Evolutionary conservation across 1,140 invertebrate genomes (phyloP).

Genomic region (Trachelipus rathkii): DNA sequence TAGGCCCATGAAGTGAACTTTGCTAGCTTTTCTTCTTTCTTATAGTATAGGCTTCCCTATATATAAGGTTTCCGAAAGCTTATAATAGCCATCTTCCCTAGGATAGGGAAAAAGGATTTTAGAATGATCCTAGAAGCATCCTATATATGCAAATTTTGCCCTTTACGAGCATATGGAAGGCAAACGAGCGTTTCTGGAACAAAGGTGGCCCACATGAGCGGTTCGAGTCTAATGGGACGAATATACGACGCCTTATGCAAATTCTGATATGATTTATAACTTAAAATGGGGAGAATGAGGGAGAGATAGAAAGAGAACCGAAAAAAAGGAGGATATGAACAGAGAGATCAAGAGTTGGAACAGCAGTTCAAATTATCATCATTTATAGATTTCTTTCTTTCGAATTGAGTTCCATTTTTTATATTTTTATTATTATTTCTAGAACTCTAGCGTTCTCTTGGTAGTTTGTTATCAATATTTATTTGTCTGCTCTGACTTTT

Average conservation of each 20-base stretch:
- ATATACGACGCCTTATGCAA: slow-evolving; percentile 7
- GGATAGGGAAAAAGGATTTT: not conserved
- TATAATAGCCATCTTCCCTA: not conserved
- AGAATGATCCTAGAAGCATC: slow-evolving; percentile 4
- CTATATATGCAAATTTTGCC: slow-evolving; percentile 8
- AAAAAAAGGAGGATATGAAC: too few species aligned
- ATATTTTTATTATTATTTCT: slow-evolving; percentile 3
- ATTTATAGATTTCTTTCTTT: not conserved
- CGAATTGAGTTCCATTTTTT: not conserved
- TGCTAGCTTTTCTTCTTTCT: not conserved
- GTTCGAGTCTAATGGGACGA: not conserved
- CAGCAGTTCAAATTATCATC: slow-evolving; percentile 2
- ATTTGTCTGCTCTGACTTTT: not conserved
- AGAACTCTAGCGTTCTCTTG: not conserved
- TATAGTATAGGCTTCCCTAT: not conserved
- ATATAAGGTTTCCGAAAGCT: not conserved
- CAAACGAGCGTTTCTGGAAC: not conserved
- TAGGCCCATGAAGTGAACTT: not conserved
- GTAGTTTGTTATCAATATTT: not conserved
- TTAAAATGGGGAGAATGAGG: not conserved
- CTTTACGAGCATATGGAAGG: slow-evolving; percentile 9
- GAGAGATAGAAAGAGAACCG: too few species aligned
- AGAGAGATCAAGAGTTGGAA: not conserved
- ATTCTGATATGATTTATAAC: slow-evolving; percentile 11
- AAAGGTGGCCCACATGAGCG: slow-evolving; percentile 2